Conservation (phyloP, 2,888 invertebrate species). For the Clanis bilineata region DNA sequence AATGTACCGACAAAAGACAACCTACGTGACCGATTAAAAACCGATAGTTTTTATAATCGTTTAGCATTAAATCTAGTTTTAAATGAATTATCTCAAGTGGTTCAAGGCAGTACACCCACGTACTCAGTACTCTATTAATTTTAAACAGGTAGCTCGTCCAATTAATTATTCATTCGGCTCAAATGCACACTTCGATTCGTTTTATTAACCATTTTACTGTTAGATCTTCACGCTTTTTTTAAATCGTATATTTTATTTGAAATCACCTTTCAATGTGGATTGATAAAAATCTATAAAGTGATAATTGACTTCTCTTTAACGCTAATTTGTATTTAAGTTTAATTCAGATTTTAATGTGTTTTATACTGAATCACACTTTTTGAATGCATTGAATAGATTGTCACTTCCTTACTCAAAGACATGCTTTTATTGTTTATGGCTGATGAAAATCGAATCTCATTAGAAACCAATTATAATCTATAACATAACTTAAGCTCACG, state of each 20-base stretch:
- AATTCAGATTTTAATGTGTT: background rate
- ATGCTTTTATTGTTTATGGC: too few relatives aligned
- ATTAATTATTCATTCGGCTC: slow-evolving; percentile 10
- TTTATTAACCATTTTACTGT: slow-evolving; percentile 5
- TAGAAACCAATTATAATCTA: too few relatives aligned
- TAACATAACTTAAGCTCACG: too few relatives aligned
- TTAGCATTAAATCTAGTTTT: slow-evolving; percentile 14
- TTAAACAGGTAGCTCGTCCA: slow-evolving; percentile 12
- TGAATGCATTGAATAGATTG: background rate
- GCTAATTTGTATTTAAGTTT: slow-evolving; percentile 18
- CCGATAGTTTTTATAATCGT: slow-evolving; percentile 9
- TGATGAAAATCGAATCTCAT: too few relatives aligned
- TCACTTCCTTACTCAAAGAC: background rate
- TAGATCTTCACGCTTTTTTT: slow-evolving; percentile 13
- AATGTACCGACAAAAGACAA: background rate
- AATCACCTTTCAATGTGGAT: background rate
- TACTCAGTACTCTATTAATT: slow-evolving; percentile 10
- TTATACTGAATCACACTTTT: background rate
- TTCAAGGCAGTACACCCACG: slow-evolving; percentile 13
- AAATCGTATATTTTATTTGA: slow-evolving; percentile 7
- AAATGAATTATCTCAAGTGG: slow-evolving; percentile 12
- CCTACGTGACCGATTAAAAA: slow-evolving; percentile 4
- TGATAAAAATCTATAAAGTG: background rate
- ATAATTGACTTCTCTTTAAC: slow-evolving; percentile 11
- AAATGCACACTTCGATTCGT: slow-evolving; percentile 8